A percentile compares a stretch with the other conserved stretches of the same genome.
Conservation (phyloP, 1,140 invertebrate species). For the Trissolcus basalis region DNA sequence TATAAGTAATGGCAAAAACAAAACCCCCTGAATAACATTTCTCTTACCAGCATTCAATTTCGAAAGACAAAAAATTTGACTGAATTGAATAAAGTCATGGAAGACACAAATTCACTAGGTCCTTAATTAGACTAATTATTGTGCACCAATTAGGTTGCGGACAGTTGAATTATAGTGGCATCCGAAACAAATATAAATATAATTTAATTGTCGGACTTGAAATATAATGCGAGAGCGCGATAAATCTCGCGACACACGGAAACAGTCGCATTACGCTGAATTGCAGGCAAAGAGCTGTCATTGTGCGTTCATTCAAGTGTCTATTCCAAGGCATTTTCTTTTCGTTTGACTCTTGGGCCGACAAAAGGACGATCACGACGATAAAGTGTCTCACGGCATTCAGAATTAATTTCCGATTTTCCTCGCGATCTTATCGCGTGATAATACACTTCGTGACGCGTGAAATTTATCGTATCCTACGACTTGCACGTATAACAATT, state of each 20-base stretch:
- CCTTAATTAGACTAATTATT: background rate
- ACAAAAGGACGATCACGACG: conserved; percentile 50
- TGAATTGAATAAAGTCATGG: background rate
- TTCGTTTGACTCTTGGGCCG: conserved; percentile 28
- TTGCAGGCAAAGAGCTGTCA: conserved; percentile 57
- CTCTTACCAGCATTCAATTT: background rate
- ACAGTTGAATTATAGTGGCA: background rate
- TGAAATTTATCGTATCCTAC: conserved; percentile 42
- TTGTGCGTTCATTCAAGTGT: conserved; percentile 51
- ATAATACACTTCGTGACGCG: conserved; percentile 47
- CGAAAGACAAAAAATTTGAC: background rate
- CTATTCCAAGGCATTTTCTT: conserved; percentile 48
- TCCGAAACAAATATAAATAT: conserved; percentile 35
- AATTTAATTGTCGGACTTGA: conserved; percentile 51
- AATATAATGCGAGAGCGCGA: conserved; percentile 24
- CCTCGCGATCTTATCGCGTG: conserved; percentile 43
- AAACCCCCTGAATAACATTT: no score
- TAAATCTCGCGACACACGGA: conserved; percentile 42
- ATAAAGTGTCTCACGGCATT: conserved; percentile 55
- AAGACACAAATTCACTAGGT: background rate
- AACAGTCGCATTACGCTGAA: conserved; percentile 48
- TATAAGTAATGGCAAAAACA: background rate
- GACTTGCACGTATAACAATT: conserved; percentile 30
- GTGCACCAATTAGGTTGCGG: background rate
- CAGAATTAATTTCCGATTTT: conserved; percentile 58